phyloP scores from a whole-genome alignment of 2,888 invertebrate species.

The Drosophila neutralis region DNA sequence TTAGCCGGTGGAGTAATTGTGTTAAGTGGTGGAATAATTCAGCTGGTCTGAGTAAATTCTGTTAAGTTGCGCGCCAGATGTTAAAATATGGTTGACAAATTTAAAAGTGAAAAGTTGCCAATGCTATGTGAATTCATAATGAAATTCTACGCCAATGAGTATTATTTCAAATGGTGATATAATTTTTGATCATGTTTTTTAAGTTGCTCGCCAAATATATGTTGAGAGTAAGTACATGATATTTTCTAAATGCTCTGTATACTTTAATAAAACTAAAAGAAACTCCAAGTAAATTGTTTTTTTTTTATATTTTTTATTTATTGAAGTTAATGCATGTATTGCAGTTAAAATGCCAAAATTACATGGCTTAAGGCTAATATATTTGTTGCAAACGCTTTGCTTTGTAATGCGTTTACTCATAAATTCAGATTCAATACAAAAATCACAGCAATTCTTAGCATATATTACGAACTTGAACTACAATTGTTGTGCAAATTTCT shows the following conservation, averaged over 20 bases:
- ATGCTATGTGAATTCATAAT: background rate
- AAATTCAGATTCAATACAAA: conserved; percentile 63
- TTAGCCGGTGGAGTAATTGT: conserved; percentile 1
- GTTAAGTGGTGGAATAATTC: conserved; percentile 1
- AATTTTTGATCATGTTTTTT: background rate
- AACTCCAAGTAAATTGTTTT: background rate
- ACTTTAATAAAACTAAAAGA: background rate
- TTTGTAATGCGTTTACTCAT: conserved; percentile 38
- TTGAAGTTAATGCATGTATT: conserved; percentile 34
- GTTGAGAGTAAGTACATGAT: background rate
- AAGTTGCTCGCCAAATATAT: background rate
- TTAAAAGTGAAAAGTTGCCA: background rate
- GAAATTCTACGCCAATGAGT: background rate
- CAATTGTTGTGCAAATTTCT: conserved; percentile 51
- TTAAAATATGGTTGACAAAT: background rate
- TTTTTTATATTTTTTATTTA: conserved; percentile 11
- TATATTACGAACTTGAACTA: conserved; percentile 43
- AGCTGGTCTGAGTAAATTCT: conserved; percentile 3
- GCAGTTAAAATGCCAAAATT: conserved; percentile 24
- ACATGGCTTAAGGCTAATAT: conserved; percentile 46
- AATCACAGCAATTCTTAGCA: conserved; percentile 70
- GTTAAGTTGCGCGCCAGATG: background rate
- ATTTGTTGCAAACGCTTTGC: conserved; percentile 37
- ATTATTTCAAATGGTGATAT: background rate
- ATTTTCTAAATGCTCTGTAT: background rate